These are phyloP conservation scores for Grammomys surdaster DNA, from an alignment of 2,113 vertebrate species.

Conservation along the genomic window DNA sequence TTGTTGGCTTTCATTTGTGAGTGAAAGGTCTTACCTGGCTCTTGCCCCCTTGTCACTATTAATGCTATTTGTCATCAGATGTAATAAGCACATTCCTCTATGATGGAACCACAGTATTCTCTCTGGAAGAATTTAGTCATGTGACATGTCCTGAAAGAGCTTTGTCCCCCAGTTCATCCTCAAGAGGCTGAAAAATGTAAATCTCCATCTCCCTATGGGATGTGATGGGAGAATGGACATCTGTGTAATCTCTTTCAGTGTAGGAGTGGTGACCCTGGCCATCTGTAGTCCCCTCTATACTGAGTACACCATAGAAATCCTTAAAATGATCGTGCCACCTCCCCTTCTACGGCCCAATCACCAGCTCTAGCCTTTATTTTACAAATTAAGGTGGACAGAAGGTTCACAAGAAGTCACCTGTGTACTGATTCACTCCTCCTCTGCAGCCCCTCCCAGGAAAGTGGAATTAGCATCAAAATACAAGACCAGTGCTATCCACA, in stretches of 20 bases:
- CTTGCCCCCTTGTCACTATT: background rate
- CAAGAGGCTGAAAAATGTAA: background rate
- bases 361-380: too few relatives aligned
- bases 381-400: too few relatives aligned
- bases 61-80: background rate
- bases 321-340: background rate
- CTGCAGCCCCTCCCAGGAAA: too few relatives aligned
- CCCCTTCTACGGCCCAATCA: too few relatives aligned
- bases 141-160: background rate
- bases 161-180: background rate
- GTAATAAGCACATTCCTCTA: background rate
- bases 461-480: too few relatives aligned
- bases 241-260: background rate
- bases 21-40: background rate
- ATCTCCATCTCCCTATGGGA: background rate
- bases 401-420: too few relatives aligned
- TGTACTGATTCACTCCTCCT: too few relatives aligned
- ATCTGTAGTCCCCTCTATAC: background rate
- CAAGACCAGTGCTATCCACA: too few relatives aligned
- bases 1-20: conserved; percentile 18
- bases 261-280: background rate
- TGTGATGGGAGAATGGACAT: background rate
- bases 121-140: conserved; percentile 1
- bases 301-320: background rate
- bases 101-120: background rate